Evolutionary conservation across 2,888 invertebrate genomes (phyloP), one percentile per base, ranked within the genome.

Genomic region (Dichetophora obliterata): DNA sequence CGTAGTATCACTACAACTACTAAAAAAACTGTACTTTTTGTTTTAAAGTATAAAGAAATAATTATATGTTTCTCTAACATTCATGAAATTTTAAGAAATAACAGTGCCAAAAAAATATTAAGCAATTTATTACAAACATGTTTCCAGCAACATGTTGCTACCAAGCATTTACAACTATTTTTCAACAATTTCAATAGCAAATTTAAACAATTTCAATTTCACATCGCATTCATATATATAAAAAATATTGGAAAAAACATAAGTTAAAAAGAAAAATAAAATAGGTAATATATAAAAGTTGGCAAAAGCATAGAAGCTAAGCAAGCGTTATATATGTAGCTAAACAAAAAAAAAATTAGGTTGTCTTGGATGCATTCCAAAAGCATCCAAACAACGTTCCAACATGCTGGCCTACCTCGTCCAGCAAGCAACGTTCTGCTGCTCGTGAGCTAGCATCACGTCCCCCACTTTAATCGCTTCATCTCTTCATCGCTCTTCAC

Each of bases 241-340:
- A 52, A 16, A 72, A 66, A 74, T 71, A 78, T 75, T 74, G 76
- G 73, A 77, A 81, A 79, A 19, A 54, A 54, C 2, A 54, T 54
- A 19, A 14, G 57, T 9, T 22, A 59, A 59, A 54, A 24, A 9
- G 9, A 27, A 59, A 24, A 14, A 19, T 22, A 19, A 59, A n/a
- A 22, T 57, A 59, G n/a, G n/a, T n/a, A n/a, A n/a, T n/a, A 59
- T 59, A 76, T 61, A 48, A 72, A 61, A 73, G 22, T 61, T 71
- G 71, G 34, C 59, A 71, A 43, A 71, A 59, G 59, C 37, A 71
- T 34, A 24, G 24, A 37, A 22, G n/a, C 34, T n/a, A 66, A 66
- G 66, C 43, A 34, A 34, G 22, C 11, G 19, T 11, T 24, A 22
- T 14, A 59, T 22, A 16, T 16, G 66, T 19, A 70, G 9, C 16